Percentiles rank a stretch among this genome's conserved stretches.
These are phyloP conservation scores for Globia sparganii DNA, from an alignment of 2,888 invertebrate genomes.

Conservation along the genomic window DNA sequence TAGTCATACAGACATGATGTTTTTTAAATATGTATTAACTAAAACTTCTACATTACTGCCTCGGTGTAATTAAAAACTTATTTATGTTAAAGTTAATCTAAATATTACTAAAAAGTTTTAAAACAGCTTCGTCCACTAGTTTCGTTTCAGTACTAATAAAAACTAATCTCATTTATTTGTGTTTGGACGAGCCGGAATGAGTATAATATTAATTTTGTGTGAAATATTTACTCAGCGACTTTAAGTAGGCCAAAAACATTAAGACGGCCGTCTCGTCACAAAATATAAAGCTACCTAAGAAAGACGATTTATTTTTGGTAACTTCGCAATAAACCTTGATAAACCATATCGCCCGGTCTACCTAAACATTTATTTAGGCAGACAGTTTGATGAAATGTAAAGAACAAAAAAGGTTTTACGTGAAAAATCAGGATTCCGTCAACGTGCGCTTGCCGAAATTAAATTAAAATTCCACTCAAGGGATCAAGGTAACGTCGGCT, in stretches of 20 bases:
- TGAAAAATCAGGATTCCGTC: conserved; percentile 40
- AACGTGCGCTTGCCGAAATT: conserved; percentile 27
- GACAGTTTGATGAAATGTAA: conserved; percentile 53
- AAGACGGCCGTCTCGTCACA: conserved; percentile 14
- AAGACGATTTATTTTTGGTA: conserved; percentile 48
- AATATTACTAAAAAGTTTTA: conserved; percentile 18
- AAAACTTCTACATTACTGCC: conserved; percentile 10
- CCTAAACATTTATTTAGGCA: conserved; percentile 45
- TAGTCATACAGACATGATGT: neutral
- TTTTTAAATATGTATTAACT: neutral
- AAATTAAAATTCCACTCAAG: conserved; percentile 36
- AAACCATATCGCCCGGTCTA: conserved; percentile 35
- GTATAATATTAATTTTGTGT: conserved; percentile 49
- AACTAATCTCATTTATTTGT: conserved; percentile 54
- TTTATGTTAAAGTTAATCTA: conserved; percentile 30
- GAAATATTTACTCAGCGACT: conserved; percentile 47
- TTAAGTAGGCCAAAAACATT: conserved; percentile 18
- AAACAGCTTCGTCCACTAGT: conserved; percentile 27
- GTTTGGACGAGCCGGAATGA: conserved; percentile 30
- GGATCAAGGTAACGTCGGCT: conserved; percentile 36
- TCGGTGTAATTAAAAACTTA: conserved; percentile 41
- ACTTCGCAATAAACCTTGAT: conserved; percentile 45
- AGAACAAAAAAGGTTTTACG: conserved; percentile 31
- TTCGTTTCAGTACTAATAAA: conserved; percentile 37
- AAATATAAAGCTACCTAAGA: conserved; percentile 29